Conservation (phyloP, 2,113 vertebrate genomes). For the Ceratotherium simum region DNA sequence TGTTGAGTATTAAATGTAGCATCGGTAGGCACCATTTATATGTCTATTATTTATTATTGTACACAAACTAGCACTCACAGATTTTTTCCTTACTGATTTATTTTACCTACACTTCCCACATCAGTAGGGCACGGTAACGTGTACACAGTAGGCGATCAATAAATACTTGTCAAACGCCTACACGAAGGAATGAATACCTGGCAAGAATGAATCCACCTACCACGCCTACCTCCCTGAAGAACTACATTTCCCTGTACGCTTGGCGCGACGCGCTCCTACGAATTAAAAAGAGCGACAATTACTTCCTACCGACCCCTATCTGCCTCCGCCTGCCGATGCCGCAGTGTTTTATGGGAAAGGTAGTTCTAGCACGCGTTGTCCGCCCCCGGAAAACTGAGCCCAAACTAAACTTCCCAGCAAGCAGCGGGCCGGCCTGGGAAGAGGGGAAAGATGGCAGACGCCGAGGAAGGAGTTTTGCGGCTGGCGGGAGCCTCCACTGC, state of each 20-base stretch:
- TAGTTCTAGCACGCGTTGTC: background rate
- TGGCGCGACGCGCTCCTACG: background rate
- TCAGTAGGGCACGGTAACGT: background rate
- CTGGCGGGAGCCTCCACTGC: background rate
- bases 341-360: constrained; percentile 50
- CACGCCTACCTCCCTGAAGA: background rate
- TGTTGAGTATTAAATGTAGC: background rate
- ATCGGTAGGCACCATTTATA: background rate
- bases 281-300: background rate
- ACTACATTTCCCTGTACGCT: constrained; percentile 39
- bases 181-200: background rate
- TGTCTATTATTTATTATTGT: constrained; percentile 31
- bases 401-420: constrained; percentile 73
- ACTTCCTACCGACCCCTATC: background rate
- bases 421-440: background rate
- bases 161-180: background rate
- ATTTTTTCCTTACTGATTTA: background rate
- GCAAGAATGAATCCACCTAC: background rate
- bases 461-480: background rate
- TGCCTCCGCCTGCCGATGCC: no score
- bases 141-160: background rate
- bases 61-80: background rate
- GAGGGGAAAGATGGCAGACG: constrained; percentile 58
- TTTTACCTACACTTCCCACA: constrained; percentile 25
- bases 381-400: rapidly evolving